Base-by-base conservation (phyloP, 2,113 vertebrate species). In the Salminus brasiliensis region DNA sequence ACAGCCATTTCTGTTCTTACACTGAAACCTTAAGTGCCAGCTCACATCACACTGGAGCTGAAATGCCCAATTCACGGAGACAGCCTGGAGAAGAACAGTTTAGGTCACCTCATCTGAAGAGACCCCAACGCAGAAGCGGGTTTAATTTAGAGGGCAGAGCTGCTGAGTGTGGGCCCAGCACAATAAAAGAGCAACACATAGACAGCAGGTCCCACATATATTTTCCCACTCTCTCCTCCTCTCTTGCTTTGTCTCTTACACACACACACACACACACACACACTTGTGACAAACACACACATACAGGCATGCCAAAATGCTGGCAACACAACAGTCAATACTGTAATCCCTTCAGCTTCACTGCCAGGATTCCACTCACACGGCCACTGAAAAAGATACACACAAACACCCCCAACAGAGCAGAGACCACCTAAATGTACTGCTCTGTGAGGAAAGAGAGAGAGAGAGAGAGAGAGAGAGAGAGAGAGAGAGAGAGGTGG, bases 251-350 rank as follows among this genome's bases (percentile, higher is more conserved):
- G 71, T 43, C 49, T 60, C 36, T 60, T 39, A 71, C 16, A 5
- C 34, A 74, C 49, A 55, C 78, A 53, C 43, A 34, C 57, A 43
- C 45, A 79, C 76, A 69, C 70, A 39, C 79, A 70, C 49, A 78
- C n/a, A n/a, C n/a, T n/a, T n/a, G 45, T 57, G 65, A 78, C n/a
- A 8, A 66, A 70, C 43, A 68, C 47, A 34, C 32, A 65, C 75
- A 79, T 27, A 8, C 52, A 85, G 63, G 34, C 13, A 34, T 57
- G 53, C 78, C 59, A 74, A 62, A 60, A 80, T n/a, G 59, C 78
- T 60, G 52, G 52, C 47, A 68, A 75, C 2, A 23, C 60, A 74
- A 12, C 23, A 74, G 13, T 62, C 45, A 32, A 60, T 65, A 69
- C 63, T 69, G 47, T 78, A 72, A 71, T 32, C 68, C 34, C 57